phyloP scores from a whole-genome alignment of 2,797 vertebrate species.

The Percopsis omiscomaycus region DNA sequence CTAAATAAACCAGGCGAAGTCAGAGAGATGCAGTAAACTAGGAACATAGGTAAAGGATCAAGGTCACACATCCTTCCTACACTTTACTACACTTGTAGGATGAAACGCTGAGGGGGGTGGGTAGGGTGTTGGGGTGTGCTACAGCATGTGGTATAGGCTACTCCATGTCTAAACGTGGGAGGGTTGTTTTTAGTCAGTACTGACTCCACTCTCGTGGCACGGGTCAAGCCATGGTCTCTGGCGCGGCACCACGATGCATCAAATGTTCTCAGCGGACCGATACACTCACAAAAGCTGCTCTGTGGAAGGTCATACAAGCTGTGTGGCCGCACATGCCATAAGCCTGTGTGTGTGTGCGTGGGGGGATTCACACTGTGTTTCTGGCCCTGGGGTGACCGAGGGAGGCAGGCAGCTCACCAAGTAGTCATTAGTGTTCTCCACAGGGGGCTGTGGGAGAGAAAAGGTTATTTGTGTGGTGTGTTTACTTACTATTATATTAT shows the following conservation, averaged over 20 bases:
- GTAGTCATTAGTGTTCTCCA: slow-evolving; percentile 25
- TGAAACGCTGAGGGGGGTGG: neutral
- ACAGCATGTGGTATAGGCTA: neutral
- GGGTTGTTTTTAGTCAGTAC: slow-evolving; percentile 57
- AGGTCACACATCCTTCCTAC: neutral
- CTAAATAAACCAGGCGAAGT: no score
- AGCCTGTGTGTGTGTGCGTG: slow-evolving; percentile 1
- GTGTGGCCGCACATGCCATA: slow-evolving; percentile 40
- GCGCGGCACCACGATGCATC: slow-evolving; percentile 58
- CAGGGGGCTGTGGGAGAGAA: slow-evolving; percentile 24
- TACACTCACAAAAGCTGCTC: slow-evolving; percentile 53
- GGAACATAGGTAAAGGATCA: neutral
- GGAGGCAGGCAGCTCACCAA: slow-evolving; percentile 50
- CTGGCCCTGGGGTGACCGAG: slow-evolving; percentile 39
- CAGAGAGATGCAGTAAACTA: no score
- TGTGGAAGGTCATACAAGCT: slow-evolving; percentile 68
- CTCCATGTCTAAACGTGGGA: slow-evolving; percentile 7
- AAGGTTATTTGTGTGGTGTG: slow-evolving; percentile 3
- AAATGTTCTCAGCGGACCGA: slow-evolving; percentile 64
- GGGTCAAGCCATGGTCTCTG: slow-evolving; percentile 54
- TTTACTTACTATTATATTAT: slow-evolving; percentile 30
- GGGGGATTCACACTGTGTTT: slow-evolving; percentile 35
- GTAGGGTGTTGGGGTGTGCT: slow-evolving; percentile 13
- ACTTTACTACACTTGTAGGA: neutral
- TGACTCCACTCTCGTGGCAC: slow-evolving; percentile 56